Percentiles rank a stretch among this genome's conserved stretches.
Evolutionary conservation across 2,888 invertebrate species (phyloP).

Genomic region (Dermolepida albohirtum): DNA sequence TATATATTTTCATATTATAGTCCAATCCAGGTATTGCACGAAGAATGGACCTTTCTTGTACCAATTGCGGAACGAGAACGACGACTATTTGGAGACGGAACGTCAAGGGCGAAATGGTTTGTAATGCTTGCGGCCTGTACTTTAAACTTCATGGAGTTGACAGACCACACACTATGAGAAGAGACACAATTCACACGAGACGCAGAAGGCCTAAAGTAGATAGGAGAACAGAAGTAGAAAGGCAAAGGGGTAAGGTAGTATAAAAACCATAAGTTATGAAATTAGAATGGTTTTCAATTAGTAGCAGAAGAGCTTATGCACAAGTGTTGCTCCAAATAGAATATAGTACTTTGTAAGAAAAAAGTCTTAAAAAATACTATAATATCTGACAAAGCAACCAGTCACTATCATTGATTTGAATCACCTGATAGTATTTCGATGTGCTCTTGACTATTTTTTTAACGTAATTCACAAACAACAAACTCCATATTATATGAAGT

Average conservation of each 20-base stretch:
- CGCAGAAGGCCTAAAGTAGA: slow-evolving; percentile 83
- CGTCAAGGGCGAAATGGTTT: slow-evolving; percentile 97
- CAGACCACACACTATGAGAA: slow-evolving; percentile 93
- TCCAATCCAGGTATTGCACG: slow-evolving; percentile 59
- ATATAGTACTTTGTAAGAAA: no score
- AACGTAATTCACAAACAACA: no score
- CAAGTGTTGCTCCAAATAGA: no score
- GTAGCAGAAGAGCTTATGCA: no score
- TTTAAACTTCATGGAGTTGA: slow-evolving; percentile 96
- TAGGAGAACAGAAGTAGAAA: slow-evolving; percentile 36
- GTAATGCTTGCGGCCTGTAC: slow-evolving; percentile 98
- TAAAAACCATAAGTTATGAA: no score
- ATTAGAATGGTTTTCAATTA: no score
- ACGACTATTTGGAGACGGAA: slow-evolving; percentile 98
- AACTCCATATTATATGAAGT: no score
- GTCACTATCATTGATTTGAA: no score
- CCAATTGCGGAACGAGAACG: slow-evolving; percentile 96
- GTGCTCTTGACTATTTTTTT: no score
- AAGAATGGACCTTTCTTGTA: slow-evolving; percentile 89
- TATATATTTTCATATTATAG: slow-evolving; percentile 42
- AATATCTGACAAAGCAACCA: no score
- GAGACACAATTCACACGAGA: slow-evolving; percentile 95
- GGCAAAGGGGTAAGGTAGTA: slow-evolving; percentile 32
- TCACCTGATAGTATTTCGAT: no score
- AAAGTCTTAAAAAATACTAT: no score